Conservation (phyloP, 2,113 vertebrate species). For the Pachycephala philippinensis region DNA sequence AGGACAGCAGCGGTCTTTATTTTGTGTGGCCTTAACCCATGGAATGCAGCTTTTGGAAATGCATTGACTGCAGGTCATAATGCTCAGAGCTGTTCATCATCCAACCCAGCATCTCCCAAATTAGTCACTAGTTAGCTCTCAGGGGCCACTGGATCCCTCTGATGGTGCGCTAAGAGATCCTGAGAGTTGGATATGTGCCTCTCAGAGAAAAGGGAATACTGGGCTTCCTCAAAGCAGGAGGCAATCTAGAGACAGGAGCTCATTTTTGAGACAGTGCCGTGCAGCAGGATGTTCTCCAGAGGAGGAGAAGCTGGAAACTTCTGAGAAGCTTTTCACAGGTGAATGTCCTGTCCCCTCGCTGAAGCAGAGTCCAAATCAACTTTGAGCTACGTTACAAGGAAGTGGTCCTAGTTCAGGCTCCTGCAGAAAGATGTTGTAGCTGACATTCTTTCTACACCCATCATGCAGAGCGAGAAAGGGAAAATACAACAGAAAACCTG, state of each 20-base stretch:
- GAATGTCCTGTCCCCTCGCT: background rate
- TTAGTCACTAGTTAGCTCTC: background rate
- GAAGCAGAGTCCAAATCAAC: background rate
- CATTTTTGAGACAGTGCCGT: background rate
- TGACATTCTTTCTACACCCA: background rate
- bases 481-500: background rate
- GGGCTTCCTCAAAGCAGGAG: background rate
- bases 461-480: background rate
- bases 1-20: background rate
- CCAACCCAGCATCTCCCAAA: background rate
- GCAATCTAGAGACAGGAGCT: background rate
- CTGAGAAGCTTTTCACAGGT: background rate
- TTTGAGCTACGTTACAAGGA: background rate
- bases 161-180: background rate
- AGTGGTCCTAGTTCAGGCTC: background rate
- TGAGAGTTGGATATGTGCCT: background rate
- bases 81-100: background rate
- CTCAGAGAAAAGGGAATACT: background rate
- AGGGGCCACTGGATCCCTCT: background rate
- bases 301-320: background rate
- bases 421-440: background rate
- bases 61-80: background rate
- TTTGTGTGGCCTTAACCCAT: background rate
- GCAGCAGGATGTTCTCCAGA: background rate
- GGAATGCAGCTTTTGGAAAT: background rate